Evolutionary conservation across 1,140 invertebrate species (phyloP).

Genomic region (Drosophila repleta): DNA sequence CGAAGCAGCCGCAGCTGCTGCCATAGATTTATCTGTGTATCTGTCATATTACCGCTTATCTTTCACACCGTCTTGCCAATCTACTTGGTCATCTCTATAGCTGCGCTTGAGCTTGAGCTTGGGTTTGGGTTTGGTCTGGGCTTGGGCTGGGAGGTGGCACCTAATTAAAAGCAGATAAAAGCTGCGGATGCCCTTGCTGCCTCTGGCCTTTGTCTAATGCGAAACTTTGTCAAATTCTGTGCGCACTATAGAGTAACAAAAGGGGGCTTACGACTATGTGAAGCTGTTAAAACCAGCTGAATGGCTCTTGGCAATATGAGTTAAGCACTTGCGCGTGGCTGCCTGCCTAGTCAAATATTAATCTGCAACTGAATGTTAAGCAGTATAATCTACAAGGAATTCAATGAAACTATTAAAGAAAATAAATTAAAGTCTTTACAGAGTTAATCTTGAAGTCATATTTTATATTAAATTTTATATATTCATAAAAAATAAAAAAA

Average conservation of each 20-base stretch:
- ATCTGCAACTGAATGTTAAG: background rate
- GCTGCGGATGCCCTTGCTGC: slow-evolving; percentile 6
- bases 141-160: slow-evolving; percentile 30
- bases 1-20: background rate
- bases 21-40: slow-evolving; percentile 6
- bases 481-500: too few species aligned
- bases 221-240: slow-evolving; percentile 11
- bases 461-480: too few species aligned
- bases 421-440: too few species aligned
- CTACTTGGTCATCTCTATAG: slow-evolving; percentile 30
- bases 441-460: too few species aligned
- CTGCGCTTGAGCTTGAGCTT: slow-evolving; percentile 6
- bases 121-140: slow-evolving; percentile 12
- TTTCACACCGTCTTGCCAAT: slow-evolving; percentile 55
- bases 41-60: slow-evolving; percentile 65
- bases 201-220: background rate
- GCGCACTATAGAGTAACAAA: slow-evolving; percentile 7
- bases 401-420: too few species aligned
- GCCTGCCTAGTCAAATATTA: background rate
- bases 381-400: too few species aligned
- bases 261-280: background rate
- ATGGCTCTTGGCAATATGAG: too few species aligned
- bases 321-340: background rate
- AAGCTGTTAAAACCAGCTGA: background rate
- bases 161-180: slow-evolving; percentile 49